Evolutionary conservation across 1,140 invertebrate species (phyloP), one percentile per base, ranked within the genome.

Genomic region (Drosophila albomicans): DNA sequence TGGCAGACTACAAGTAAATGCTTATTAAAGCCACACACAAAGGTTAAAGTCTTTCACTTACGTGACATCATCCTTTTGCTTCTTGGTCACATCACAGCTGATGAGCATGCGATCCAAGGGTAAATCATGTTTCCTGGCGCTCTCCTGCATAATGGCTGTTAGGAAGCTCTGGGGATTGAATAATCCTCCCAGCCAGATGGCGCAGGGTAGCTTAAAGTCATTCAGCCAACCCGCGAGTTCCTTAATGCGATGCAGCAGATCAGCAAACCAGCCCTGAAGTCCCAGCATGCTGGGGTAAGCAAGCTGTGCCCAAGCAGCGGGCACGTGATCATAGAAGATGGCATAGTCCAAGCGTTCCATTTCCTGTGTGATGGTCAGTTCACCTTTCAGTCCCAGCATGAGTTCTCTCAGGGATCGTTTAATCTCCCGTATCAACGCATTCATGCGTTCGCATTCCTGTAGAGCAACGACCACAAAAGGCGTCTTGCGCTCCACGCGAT

Each of bases 151-250:
- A 84, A 99, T 98, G 57, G 98, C 98, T 1, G 98, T 99, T 25
- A 99, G 94, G 93, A 99, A 98, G 35, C 98, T 98, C 93, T 99
- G 98, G 0, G 98, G 98, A 93, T 99, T 99, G 93, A 99, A 99
- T 87, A 99, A 97, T 5, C 98, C 98, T 5, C 96, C 97, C 49
- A 99, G 93, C 98, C 98, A 99, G 38, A 99, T 96, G 4, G 97
- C 95, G 1, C 96, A 93, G 1, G 98, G 98, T 41, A 98, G 93
- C 74, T 94, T 95, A 91, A 97, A 98, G 92, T 98, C 97, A 1
- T 94, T 93, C 4, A 95, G 94, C 97, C 97, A 98, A 32, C 93
- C 94, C 67, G 97, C 95, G 4, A 98, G 93, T 92, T 98, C 97
- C 84, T 95, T 95, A n/a, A 98, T 94, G 72, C 98, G 93, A 51